These are phyloP conservation scores for Coturnix japonica DNA, from an alignment of 2,113 vertebrate genomes.

Conservation along the genomic window DNA sequence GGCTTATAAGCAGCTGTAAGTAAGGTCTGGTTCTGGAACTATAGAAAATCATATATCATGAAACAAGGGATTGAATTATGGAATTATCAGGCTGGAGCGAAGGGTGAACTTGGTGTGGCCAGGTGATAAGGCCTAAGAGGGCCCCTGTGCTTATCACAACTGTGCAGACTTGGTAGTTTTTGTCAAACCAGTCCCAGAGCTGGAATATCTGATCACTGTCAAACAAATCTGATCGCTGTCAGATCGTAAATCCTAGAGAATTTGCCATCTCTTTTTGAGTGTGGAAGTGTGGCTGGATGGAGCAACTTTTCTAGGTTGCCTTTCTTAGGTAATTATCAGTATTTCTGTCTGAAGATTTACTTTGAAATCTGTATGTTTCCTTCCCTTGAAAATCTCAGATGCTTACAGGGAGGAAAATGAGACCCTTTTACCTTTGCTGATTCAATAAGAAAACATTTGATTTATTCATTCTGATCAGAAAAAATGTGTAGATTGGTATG, in stretches of 20 bases:
- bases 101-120: neutral
- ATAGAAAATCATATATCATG: neutral
- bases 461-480: neutral
- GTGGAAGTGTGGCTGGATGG: neutral
- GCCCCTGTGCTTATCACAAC: neutral
- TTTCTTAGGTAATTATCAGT: neutral
- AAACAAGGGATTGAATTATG: neutral
- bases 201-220: neutral
- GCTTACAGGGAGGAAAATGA: neutral
- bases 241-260: neutral
- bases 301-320: neutral
- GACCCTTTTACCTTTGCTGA: neutral
- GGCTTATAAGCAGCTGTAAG: neutral
- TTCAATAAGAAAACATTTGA: neutral
- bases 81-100: neutral
- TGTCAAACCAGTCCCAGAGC: neutral
- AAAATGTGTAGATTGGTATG: neutral
- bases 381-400: neutral
- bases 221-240: neutral
- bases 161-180: accelerated
- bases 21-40: neutral
- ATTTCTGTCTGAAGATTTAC: neutral
- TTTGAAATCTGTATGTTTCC: neutral
- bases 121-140: neutral
- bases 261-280: neutral